Conservation (phyloP, 1,140 invertebrate species). For the Scaptomyza pallida region DNA sequence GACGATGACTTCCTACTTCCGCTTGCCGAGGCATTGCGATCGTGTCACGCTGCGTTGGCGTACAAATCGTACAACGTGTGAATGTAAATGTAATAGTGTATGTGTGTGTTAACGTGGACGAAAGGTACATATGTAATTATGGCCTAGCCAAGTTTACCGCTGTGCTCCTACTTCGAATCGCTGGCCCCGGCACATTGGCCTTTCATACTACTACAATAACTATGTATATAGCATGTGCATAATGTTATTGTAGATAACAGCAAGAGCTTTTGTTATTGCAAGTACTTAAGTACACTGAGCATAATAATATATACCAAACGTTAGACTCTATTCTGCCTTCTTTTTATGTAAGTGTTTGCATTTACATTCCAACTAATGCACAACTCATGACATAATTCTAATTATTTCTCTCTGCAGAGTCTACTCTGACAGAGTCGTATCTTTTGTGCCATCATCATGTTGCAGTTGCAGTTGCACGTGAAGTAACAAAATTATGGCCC, state of each 20-base stretch:
- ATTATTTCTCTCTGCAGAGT: conserved; percentile 3
- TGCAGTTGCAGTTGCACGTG: conserved; percentile 12
- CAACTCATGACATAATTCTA: background rate
- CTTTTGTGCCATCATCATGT: conserved; percentile 5
- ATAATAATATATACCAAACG: too few relatives aligned
- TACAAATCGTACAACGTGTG: conserved; percentile 21
- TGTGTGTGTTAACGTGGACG: conserved; percentile 17
- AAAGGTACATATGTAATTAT: conserved; percentile 42
- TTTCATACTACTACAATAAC: conserved; percentile 8
- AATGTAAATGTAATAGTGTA: conserved; percentile 5
- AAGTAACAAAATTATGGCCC: background rate
- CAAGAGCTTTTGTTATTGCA: conserved; percentile 38
- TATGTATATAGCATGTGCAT: background rate
- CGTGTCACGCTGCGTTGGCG: conserved; percentile 53
- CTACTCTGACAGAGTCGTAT: background rate
- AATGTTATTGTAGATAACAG: conserved; percentile 20
- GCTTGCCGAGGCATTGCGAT: conserved; percentile 31
- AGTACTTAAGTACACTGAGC: conserved; percentile 29
- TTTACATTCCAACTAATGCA: too few relatives aligned
- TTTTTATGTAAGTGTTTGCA: too few relatives aligned
- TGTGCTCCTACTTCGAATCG: conserved; percentile 15
- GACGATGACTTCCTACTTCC: conserved; percentile 57
- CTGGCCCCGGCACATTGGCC: conserved; percentile 35
- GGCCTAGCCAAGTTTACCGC: conserved; percentile 23
- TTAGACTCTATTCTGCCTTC: too few relatives aligned